A percentile compares a stretch with the other conserved stretches of the same genome.
Evolutionary conservation across 2,888 invertebrate species (phyloP).

Genomic region (Thymelicus lineola): DNA sequence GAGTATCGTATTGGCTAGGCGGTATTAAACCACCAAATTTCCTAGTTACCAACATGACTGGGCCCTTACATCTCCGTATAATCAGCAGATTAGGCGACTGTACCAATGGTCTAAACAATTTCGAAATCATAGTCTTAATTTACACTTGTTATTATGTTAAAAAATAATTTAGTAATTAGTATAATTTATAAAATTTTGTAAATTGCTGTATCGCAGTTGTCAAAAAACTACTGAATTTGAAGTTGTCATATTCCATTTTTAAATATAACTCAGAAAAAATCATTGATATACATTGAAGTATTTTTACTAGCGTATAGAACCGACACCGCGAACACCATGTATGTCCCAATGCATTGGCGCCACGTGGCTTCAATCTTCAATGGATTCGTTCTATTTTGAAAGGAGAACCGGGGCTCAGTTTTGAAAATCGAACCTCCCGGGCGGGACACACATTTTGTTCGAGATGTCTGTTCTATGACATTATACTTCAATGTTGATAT

Average conservation of each 20-base stretch:
- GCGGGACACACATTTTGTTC: too few species aligned
- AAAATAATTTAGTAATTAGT: neutral
- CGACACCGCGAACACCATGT: too few species aligned
- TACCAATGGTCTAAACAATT: slow-evolving; percentile 51
- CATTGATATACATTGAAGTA: too few species aligned
- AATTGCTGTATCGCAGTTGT: neutral
- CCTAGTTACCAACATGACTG: slow-evolving; percentile 20
- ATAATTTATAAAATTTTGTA: neutral
- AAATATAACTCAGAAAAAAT: neutral
- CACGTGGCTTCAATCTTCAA: too few species aligned
- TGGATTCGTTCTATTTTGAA: too few species aligned
- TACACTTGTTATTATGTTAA: neutral
- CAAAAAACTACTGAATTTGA: neutral
- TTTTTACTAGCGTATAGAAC: too few species aligned
- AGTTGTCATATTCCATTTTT: neutral
- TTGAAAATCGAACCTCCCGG: too few species aligned
- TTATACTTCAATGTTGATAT: too few species aligned
- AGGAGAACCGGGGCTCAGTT: too few species aligned
- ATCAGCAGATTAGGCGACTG: slow-evolving; percentile 24
- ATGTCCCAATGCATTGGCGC: too few species aligned
- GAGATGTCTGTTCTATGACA: too few species aligned
- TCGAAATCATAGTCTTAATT: slow-evolving; percentile 46
- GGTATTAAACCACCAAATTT: slow-evolving; percentile 53
- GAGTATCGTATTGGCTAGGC: slow-evolving; percentile 66
- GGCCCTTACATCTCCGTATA: slow-evolving; percentile 38